These are phyloP conservation scores for Glaucopsyche alexis DNA, from an alignment of 2,888 invertebrate genomes.

Conservation along the genomic window DNA sequence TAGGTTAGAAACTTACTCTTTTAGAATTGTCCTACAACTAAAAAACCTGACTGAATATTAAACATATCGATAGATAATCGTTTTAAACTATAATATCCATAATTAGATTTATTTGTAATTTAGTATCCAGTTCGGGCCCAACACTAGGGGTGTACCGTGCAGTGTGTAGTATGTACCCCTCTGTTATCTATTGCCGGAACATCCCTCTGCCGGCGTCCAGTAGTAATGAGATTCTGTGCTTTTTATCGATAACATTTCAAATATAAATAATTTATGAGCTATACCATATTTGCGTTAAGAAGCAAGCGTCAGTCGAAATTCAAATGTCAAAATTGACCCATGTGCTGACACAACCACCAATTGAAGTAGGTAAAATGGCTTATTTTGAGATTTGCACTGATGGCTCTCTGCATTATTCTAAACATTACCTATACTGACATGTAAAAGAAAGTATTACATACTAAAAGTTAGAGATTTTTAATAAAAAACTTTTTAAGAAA, in stretches of 20 bases:
- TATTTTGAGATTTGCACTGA: no score
- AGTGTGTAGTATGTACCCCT: slow-evolving; percentile 29
- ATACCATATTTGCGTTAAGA: background rate
- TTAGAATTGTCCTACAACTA: no score
- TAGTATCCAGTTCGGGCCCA: slow-evolving; percentile 26
- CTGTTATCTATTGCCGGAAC: slow-evolving; percentile 43
- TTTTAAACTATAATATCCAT: background rate
- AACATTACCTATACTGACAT: no score
- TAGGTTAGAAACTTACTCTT: no score
- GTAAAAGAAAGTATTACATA: no score
- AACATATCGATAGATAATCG: background rate
- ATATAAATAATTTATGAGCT: slow-evolving; percentile 2
- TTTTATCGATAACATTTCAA: slow-evolving; percentile 14
- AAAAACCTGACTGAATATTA: background rate
- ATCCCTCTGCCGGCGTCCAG: slow-evolving; percentile 38
- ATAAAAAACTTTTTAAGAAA: no score
- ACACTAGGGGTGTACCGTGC: background rate
- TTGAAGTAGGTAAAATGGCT: no score
- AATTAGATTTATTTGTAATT: slow-evolving; percentile 4
- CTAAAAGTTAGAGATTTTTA: no score
- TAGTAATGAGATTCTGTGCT: slow-evolving; percentile 37
- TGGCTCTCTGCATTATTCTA: no score
- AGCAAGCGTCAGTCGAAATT: no score
- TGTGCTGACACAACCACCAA: no score
- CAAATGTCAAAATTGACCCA: no score